phyloP scores from a whole-genome alignment of 2,888 invertebrate species.

The Ephialtes manifestator region DNA sequence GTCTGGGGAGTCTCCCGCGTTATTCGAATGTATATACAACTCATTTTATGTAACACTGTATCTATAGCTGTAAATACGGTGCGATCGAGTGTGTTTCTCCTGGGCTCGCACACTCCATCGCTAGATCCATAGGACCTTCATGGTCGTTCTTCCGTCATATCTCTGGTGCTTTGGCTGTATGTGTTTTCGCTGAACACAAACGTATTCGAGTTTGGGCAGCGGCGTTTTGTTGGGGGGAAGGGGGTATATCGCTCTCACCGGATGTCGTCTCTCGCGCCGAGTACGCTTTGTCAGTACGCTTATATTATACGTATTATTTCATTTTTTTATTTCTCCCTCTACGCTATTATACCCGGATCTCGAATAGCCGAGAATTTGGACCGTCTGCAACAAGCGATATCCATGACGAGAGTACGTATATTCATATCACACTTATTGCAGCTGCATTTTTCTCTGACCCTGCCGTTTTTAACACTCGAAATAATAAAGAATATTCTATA shows the following conservation, averaged over 20 bases:
- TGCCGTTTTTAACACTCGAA: neutral
- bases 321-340: conserved; percentile 19
- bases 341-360: conserved; percentile 28
- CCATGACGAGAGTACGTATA: neutral
- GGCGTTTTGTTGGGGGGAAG: neutral
- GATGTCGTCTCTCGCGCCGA: conserved; percentile 45
- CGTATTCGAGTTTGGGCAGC: conserved; percentile 6
- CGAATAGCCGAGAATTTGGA: neutral
- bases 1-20: conserved; percentile 1
- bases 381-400: conserved; percentile 24
- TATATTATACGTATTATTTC: conserved; percentile 28
- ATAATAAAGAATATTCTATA: neutral
- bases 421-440: conserved; percentile 8
- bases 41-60: conserved; percentile 20
- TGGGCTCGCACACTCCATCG: neutral
- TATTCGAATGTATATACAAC: conserved; percentile 9
- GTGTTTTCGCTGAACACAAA: conserved; percentile 14
- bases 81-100: conserved; percentile 11
- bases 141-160: conserved; percentile 2
- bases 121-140: neutral
- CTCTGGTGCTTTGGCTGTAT: neutral
- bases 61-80: conserved; percentile 26
- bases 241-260: conserved; percentile 62
- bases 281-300: conserved; percentile 40
- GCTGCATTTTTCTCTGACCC: conserved; percentile 1